Base-by-base conservation (phyloP, 2,797 vertebrate genomes). In the Crocodylus rhombifer region DNA sequence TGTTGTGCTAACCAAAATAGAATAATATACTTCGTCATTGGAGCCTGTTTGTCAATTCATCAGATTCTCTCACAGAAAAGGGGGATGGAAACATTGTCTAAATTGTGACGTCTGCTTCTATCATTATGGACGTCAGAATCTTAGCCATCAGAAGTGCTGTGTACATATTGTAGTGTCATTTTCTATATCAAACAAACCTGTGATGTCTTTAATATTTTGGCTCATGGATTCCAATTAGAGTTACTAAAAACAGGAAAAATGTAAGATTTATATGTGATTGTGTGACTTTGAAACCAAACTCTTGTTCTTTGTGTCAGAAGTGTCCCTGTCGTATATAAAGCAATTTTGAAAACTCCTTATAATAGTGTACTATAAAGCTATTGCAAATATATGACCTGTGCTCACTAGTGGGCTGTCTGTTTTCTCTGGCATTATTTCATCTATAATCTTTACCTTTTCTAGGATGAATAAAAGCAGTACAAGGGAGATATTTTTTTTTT, bases 101-200 rank as follows among this genome's bases (percentile, higher is more conserved):
- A 89, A 94, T 77, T 84, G 14, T 14, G 82, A 5, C 71, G 77
- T 93, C 69, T 94, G 30, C n/a, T 84, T 92, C 80, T 77, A 60
- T 80, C 15, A 18, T 3, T 91, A 55, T 79, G 65, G 91, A 86
- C 78, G 55, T 77, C 78, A 55, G 23, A 87, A 51, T 82, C 77
- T 87, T 57, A 89, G 79, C 26, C 13, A 51, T 63, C 57, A 80
- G 55, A 82, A 91, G 3, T 6, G 63, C 23, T 76, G 51, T 55
- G 26, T 83, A 71, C 3, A 7, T 71, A n/a, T 4, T 71, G 14
- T 14, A 91, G 28, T 36, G 51, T 63, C 74, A 26, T 78, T 77
- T 58, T 75, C 51, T 75, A 30, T 91, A 36, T 88, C 90, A 89
- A 64, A 85, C 28, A 6, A 18, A 1, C 5, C 90, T 16, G 56